Evolutionary conservation across 2,797 vertebrate species (phyloP), one percentile per base, ranked within the genome.

Genomic region (Adrianichthys oophorus): DNA sequence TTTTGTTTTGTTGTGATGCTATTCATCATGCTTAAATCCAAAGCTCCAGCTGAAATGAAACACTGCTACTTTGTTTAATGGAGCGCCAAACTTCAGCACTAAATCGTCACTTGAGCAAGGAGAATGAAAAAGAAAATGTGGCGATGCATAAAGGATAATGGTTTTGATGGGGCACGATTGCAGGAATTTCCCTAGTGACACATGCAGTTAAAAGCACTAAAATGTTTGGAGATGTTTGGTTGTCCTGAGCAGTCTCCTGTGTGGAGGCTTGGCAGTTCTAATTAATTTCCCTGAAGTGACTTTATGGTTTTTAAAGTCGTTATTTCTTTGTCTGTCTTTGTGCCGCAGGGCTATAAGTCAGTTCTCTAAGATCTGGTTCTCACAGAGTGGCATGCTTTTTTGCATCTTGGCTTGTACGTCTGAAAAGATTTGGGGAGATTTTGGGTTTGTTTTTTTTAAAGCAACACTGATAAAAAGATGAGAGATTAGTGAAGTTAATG

Each of bases 271-370:
- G 79, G 78, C 12, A 15, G 51, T 72, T 77, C 57, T 87, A 83
- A 84, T 87, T 85, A 80, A 86, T 86, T 82, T 87, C 82, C 85
- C 87, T 63, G 44, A 82, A 80, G 81, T 79, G 74, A 79, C 77
- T 85, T 84, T 76, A 78, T 70, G 65, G 57, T 70, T 83, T 84
- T 75, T 71, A 54, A 80, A 75, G 61, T 75, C 75, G 41, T 78
- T 74, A 73, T 81, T 84, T 79, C 68, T 71, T 78, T 74, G 68
- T 73, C 50, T 67, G 59, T 65, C 53, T 65, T 37, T 62, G 67
- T 68, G 58, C 26, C 42, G 58, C 48, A 50, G 51, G 40, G 68
- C 62, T 63, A 62, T 43, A 44, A 59, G 65, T 69, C 67, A 32
- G 54, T 63, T 65, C 79, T 79, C 68, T 37, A 52, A 71, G 70